Conservation (phyloP, 2,888 invertebrate genomes). For the Chironomus tentans region DNA sequence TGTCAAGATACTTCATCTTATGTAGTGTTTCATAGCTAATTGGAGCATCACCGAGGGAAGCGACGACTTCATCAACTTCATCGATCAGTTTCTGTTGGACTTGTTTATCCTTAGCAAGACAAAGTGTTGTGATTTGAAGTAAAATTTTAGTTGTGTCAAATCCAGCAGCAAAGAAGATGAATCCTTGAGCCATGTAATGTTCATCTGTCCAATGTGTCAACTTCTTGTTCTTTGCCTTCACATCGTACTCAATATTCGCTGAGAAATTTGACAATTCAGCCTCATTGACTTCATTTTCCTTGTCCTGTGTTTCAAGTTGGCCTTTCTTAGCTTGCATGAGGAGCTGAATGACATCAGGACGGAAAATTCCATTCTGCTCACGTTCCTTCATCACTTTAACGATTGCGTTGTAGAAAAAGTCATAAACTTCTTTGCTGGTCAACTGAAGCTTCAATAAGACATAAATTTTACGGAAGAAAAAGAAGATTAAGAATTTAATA, state of each 20-base stretch:
- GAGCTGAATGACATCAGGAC: slow-evolving; percentile 31
- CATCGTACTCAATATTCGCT: neutral
- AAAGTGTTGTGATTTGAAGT: slow-evolving; percentile 47
- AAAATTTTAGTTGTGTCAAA: slow-evolving; percentile 45
- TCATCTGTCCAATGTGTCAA: neutral
- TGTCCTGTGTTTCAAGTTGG: slow-evolving; percentile 26
- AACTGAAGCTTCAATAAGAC: neutral
- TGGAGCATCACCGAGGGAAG: slow-evolving; percentile 37
- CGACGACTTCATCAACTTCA: slow-evolving; percentile 47
- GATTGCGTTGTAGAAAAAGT: slow-evolving; percentile 30
- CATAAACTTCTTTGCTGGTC: neutral
- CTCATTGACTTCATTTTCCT: neutral
- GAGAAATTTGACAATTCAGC: neutral
- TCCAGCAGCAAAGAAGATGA: slow-evolving; percentile 49
- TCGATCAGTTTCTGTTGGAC: slow-evolving; percentile 46
- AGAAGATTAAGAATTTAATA: neutral
- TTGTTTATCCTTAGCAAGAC: slow-evolving; percentile 50
- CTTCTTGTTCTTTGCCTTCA: neutral
- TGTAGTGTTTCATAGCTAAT: slow-evolving; percentile 46
- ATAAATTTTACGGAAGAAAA: neutral
- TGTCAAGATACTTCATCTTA: slow-evolving; percentile 51
- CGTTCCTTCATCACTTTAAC: slow-evolving; percentile 29
- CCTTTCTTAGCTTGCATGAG: slow-evolving; percentile 31
- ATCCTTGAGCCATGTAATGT: slow-evolving; percentile 28
- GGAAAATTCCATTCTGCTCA: slow-evolving; percentile 29